phyloP scores from a whole-genome alignment of 2,888 invertebrate genomes.

The Brachypalpus laphriformis region DNA sequence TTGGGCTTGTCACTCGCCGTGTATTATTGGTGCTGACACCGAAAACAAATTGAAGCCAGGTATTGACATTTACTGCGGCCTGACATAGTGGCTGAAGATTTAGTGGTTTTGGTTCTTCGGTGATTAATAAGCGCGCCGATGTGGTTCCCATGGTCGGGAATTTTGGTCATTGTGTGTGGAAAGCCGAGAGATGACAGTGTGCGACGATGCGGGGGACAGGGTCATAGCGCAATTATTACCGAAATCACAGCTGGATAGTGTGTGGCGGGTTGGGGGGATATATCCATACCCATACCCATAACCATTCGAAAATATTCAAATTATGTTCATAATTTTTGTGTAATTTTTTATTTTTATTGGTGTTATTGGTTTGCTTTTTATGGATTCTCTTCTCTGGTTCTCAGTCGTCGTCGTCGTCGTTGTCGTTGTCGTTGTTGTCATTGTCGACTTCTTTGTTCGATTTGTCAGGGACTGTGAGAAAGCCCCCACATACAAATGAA shows the following conservation, averaged over 20 bases:
- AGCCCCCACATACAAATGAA: constrained; percentile 68
- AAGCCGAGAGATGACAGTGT: constrained; percentile 59
- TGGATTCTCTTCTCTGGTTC: constrained; percentile 24
- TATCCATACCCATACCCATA: constrained; percentile 5
- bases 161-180: constrained; percentile 39
- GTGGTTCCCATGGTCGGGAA: constrained; percentile 67
- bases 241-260: constrained; percentile 75
- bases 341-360: constrained; percentile 73
- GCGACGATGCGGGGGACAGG: constrained; percentile 29
- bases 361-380: constrained; percentile 68
- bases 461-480: constrained; percentile 75
- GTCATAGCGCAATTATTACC: constrained; percentile 74
- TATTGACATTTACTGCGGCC: constrained; percentile 72
- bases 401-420: constrained; percentile 16
- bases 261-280: not conserved
- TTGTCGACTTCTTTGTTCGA: constrained; percentile 75
- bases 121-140: constrained; percentile 67
- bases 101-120: constrained; percentile 54
- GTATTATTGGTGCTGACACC: constrained; percentile 73
- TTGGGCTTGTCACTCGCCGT: constrained; percentile 64
- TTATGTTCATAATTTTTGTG: constrained; percentile 73
- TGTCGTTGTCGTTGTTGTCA: constrained; percentile 75
- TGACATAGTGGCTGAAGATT: constrained; percentile 70
- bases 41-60: constrained; percentile 73
- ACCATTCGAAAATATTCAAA: constrained; percentile 67